These are phyloP conservation scores for Myiothlypis chrysogaster DNA, from an alignment of 2,797 vertebrate genomes.

Conservation along the genomic window DNA sequence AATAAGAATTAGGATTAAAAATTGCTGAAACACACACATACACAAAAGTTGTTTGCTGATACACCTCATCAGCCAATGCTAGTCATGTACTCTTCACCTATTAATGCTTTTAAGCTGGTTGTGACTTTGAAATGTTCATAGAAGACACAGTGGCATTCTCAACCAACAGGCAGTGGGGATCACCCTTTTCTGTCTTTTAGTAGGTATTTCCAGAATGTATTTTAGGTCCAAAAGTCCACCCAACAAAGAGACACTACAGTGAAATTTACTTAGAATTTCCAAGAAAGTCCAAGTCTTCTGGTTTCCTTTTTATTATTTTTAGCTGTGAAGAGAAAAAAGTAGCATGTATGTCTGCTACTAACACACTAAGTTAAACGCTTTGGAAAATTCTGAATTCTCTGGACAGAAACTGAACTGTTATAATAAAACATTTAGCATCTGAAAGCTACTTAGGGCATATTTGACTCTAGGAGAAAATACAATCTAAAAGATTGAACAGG, in stretches of 20 bases:
- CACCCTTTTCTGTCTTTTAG: neutral
- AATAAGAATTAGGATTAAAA: neutral
- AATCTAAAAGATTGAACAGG: neutral
- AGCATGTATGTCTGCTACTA: neutral
- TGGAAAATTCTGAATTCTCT: neutral
- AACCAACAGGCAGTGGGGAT: neutral
- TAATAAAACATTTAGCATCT: neutral
- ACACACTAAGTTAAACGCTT: neutral
- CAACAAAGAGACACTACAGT: neutral
- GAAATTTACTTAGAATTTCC: neutral
- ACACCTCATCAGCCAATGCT: accelerated
- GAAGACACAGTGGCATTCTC: neutral
- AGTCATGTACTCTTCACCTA: neutral
- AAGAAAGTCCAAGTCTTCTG: neutral
- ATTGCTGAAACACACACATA: neutral
- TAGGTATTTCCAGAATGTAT: neutral
- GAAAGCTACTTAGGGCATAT: neutral
- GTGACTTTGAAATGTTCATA: neutral
- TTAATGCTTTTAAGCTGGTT: neutral
- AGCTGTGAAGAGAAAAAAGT: neutral
- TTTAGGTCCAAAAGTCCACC: neutral
- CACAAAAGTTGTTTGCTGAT: neutral
- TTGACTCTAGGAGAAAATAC: neutral
- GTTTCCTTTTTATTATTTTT: neutral
- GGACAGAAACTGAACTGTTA: neutral